A percentile compares a stretch with the other conserved stretches of the same genome.
phyloP scores from a whole-genome alignment of 2,113 vertebrate genomes.

The Illadopsis cleaveri region DNA sequence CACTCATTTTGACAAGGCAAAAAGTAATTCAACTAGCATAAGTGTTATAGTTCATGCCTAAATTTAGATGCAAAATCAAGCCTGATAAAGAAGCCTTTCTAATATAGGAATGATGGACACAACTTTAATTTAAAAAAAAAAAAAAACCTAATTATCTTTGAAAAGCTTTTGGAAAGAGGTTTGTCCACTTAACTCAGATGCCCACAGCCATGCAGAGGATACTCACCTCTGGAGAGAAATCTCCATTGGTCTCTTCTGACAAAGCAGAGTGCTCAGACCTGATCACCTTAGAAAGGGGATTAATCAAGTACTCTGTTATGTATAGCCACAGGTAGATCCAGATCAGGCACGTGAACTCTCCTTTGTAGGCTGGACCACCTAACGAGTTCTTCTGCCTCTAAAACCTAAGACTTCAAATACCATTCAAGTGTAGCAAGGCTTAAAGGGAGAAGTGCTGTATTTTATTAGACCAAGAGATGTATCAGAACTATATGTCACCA shows the following conservation, averaged over 20 bases:
- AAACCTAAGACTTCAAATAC: background rate
- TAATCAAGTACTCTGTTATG: background rate
- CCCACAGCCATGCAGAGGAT: background rate
- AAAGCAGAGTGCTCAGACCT: background rate
- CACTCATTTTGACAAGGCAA: background rate
- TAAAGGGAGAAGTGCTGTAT: background rate
- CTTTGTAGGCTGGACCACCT: background rate
- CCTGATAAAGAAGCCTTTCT: background rate
- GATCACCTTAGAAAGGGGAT: background rate
- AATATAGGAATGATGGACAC: background rate
- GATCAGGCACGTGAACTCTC: background rate
- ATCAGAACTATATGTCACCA: background rate
- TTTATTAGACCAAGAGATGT: background rate
- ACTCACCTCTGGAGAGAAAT: background rate
- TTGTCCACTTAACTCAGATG: background rate
- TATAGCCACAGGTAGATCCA: background rate
- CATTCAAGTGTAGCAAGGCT: background rate
- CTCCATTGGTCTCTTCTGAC: background rate
- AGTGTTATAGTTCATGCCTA: background rate
- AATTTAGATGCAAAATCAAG: background rate
- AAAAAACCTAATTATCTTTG: background rate
- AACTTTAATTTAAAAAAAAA: background rate
- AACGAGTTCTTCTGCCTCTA: background rate
- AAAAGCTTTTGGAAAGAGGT: background rate
- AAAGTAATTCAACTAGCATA: background rate